A percentile compares a stretch with the other conserved stretches of the same genome.
Conservation (phyloP, 2,888 invertebrate genomes). For the Gisinianus flammeolus region DNA sequence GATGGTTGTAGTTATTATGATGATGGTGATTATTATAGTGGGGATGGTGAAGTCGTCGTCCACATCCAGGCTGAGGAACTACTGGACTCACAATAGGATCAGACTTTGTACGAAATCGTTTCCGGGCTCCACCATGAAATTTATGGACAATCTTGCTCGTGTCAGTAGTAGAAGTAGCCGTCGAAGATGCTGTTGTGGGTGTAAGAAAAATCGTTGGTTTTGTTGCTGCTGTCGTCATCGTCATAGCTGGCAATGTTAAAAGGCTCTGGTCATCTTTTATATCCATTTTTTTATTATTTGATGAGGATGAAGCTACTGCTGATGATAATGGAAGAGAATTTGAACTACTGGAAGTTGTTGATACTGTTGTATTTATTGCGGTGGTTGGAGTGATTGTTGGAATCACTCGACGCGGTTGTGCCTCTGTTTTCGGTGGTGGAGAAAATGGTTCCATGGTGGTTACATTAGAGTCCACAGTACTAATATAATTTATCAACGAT, state of each 20-base stretch:
- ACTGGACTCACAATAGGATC: conserved; percentile 93
- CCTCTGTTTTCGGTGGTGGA: conserved; percentile 53
- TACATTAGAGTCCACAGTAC: conserved; percentile 39
- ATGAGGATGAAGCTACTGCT: not conserved
- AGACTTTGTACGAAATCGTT: conserved; percentile 46
- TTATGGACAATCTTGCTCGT: not conserved
- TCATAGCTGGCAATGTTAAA: not conserved
- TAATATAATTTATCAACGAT: conserved; percentile 49
- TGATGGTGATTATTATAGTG: conserved; percentile 41
- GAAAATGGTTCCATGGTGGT: conserved; percentile 55
- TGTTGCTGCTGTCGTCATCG: not conserved
- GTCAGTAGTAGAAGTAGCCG: not conserved
- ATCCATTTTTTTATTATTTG: not conserved
- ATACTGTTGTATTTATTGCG: not conserved
- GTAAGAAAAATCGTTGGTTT: not conserved
- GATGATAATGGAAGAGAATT: not conserved
- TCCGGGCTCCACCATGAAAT: not conserved
- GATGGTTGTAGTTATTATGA: conserved; percentile 39
- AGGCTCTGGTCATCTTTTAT: not conserved
- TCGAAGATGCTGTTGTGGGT: not conserved
- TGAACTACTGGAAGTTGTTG: not conserved
- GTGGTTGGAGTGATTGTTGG: not conserved
- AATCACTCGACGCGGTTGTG: conserved; percentile 6
- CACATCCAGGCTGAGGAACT: conserved; percentile 79
- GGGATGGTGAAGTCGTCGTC: conserved; percentile 54